Conservation (phyloP, 1,140 invertebrate species). For the Tyrophagus putrescentiae region DNA sequence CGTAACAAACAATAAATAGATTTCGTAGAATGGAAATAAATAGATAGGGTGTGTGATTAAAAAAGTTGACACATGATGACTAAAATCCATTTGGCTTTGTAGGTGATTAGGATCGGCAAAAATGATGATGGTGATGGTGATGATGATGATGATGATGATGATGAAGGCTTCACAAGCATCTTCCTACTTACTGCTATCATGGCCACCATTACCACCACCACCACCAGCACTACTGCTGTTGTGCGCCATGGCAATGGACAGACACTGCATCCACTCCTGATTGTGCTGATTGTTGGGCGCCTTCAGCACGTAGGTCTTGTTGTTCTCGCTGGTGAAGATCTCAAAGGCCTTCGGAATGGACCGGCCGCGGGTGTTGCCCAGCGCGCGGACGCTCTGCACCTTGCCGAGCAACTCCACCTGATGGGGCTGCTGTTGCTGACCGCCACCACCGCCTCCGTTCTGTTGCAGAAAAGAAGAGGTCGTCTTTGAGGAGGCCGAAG, state of each 20-base stretch:
- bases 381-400: slow-evolving; percentile 75
- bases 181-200: neutral
- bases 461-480: slow-evolving; percentile 16
- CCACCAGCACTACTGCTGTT: slow-evolving; percentile 31
- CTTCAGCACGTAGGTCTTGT: slow-evolving; percentile 76
- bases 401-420: slow-evolving; percentile 64
- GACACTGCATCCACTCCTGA: slow-evolving; percentile 81
- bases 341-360: slow-evolving; percentile 89
- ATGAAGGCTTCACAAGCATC: too few species aligned
- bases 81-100: too few species aligned
- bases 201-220: neutral
- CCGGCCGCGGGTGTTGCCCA: slow-evolving; percentile 47
- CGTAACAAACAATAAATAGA: too few species aligned
- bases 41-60: too few species aligned
- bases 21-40: too few species aligned
- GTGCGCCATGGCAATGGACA: slow-evolving; percentile 71
- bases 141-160: neutral
- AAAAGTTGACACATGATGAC: too few species aligned
- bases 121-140: neutral
- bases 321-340: slow-evolving; percentile 84
- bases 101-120: too few species aligned
- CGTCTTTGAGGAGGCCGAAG: neutral
- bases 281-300: slow-evolving; percentile 85
- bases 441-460: slow-evolving; percentile 35
- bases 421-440: too few species aligned